Evolutionary conservation across 2,113 vertebrate species (phyloP), one percentile per base, ranked within the genome.

Genomic region (Alosa alosa): DNA sequence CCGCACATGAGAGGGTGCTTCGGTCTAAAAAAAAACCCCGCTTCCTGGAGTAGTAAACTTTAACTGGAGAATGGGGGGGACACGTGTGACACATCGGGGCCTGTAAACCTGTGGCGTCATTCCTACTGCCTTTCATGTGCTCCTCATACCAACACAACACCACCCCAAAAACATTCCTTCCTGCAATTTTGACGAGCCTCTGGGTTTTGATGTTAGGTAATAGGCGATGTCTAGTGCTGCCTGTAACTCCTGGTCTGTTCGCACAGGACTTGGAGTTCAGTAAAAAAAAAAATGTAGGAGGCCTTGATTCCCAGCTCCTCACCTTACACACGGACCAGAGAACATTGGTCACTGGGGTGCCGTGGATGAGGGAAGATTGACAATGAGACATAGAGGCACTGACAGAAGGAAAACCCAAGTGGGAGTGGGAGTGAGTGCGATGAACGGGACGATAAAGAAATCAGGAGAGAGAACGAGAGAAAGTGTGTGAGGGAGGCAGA

Each of bases 191-290:
- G 68, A 47, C 25, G 55, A 72, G 57, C 81, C 60, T 81, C 31
- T 36, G 31, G 72, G n/a, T 72, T 86, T 88, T 85, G 83, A 86
- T 89, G 85, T 84, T 86, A 78, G 64, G 36, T 50, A 83, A 84
- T 81, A 82, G 81, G 45, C 84, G 55, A 68, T 84, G 85, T 72
- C 86, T 84, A 83, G 31, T 17, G 13, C 36, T 15, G 41, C 41
- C 41, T 44, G 72, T 36, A 78, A 36, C 13, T 31, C 72, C 72
- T 78, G 72, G 72, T 39, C 36, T 78, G 72, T 17, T 78, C 1
- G 31, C 72, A 78, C 3, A 10, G 17, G 72, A 60, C 55, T 1
- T 60, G 18, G 55, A 2, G 55, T 18, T 60, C 4, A 60, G 18
- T 20, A 22, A 78, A 31, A 8, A 72, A n/a, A 11, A 39, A 85